Evolutionary conservation across 2,888 invertebrate genomes (phyloP).

Genomic region (Tetramorium bicarinatum): DNA sequence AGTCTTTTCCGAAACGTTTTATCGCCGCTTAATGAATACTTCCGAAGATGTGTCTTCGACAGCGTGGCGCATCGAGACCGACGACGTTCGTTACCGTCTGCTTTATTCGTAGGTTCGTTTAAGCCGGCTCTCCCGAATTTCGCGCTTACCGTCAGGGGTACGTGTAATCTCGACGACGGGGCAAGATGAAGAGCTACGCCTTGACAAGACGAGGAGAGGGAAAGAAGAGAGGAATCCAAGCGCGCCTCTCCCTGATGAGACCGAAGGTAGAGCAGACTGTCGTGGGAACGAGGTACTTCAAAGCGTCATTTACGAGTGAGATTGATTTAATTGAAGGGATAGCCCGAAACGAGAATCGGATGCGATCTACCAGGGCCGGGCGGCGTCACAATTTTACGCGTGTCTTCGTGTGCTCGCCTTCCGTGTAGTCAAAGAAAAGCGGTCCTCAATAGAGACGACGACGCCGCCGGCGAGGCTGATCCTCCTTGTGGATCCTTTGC

Average conservation of each 20-base stretch:
- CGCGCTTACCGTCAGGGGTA: slow-evolving; percentile 54
- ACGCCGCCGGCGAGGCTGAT: background rate
- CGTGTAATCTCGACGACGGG: slow-evolving; percentile 62
- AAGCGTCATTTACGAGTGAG: slow-evolving; percentile 65
- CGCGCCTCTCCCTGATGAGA: slow-evolving; percentile 57
- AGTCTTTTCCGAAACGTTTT: slow-evolving; percentile 4
- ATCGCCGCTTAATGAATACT: slow-evolving; percentile 40
- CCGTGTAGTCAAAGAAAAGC: slow-evolving; percentile 3
- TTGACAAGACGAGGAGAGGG: slow-evolving; percentile 30
- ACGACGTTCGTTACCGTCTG: slow-evolving; percentile 54
- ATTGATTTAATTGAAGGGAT: slow-evolving; percentile 71
- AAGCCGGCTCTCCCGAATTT: slow-evolving; percentile 59
- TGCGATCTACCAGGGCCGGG: slow-evolving; percentile 30
- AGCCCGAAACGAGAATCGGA: slow-evolving; percentile 58
- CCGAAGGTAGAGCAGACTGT: slow-evolving; percentile 59
- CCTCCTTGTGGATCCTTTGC: slow-evolving; percentile 23
- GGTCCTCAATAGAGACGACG: slow-evolving; percentile 5
- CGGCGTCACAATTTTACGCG: slow-evolving; percentile 59
- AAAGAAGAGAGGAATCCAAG: slow-evolving; percentile 41
- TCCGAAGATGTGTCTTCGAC: slow-evolving; percentile 12
- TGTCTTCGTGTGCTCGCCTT: slow-evolving; percentile 45
- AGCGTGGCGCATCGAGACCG: background rate
- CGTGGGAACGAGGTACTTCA: slow-evolving; percentile 64
- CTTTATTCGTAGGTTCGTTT: slow-evolving; percentile 53
- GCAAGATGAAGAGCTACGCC: slow-evolving; percentile 36